phyloP scores from a whole-genome alignment of 2,888 invertebrate species.

The Eilema depressum region DNA sequence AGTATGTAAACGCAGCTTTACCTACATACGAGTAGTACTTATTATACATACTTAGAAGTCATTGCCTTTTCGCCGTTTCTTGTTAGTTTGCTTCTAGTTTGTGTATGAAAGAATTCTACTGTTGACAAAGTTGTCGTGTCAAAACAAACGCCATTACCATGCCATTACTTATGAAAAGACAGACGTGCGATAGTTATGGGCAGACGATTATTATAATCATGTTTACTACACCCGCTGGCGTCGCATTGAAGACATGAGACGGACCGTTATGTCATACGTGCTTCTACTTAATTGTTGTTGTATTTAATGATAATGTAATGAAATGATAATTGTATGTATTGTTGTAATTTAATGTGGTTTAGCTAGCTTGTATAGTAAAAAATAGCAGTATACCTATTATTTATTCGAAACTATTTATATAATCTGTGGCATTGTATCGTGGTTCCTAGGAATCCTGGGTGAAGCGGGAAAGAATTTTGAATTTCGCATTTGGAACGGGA shows the following conservation, averaged over 20 bases:
- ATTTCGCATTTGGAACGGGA: no score
- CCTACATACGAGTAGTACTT: no score
- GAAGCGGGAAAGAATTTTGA: no score
- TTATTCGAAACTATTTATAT: no score
- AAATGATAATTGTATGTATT: background rate
- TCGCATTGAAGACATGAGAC: constrained; percentile 30
- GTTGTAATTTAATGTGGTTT: background rate
- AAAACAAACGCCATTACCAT: constrained; percentile 28
- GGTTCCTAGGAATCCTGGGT: no score
- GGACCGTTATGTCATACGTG: constrained; percentile 37
- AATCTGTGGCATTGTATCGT: no score
- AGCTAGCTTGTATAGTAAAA: background rate
- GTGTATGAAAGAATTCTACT: constrained; percentile 2
- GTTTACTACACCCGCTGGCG: constrained; percentile 22
- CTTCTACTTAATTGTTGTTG: constrained; percentile 31
- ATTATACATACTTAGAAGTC: no score
- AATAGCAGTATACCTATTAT: no score
- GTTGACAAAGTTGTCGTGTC: constrained; percentile 10
- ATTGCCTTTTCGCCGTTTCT: background rate
- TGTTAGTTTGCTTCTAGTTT: background rate
- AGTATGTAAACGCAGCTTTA: no score
- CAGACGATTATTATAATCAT: constrained; percentile 42
- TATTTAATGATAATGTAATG: background rate
- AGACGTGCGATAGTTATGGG: constrained; percentile 26
- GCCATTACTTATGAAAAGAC: constrained; percentile 36